Percentiles rank a stretch among this genome's conserved stretches.
phyloP scores from a whole-genome alignment of 1,140 invertebrate species.

The Drosophila repletoides region DNA sequence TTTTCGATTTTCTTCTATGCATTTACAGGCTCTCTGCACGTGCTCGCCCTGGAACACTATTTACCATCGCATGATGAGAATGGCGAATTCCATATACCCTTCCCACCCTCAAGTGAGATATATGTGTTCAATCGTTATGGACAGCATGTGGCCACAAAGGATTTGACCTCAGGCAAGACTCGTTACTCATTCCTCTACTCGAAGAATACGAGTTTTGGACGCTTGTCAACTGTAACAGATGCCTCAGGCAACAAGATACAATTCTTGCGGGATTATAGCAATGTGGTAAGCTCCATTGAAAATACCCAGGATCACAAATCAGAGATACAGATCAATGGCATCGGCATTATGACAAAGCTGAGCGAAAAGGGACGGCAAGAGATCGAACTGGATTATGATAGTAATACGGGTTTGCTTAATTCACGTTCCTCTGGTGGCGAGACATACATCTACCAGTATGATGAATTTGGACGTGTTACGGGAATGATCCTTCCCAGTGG shows the following conservation, averaged over 20 bases:
- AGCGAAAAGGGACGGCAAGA: slow-evolving; percentile 91
- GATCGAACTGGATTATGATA: slow-evolving; percentile 93
- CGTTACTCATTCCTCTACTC: slow-evolving; percentile 97
- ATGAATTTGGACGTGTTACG: slow-evolving; percentile 91
- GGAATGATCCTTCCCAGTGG: slow-evolving; percentile 94
- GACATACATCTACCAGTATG: slow-evolving; percentile 95
- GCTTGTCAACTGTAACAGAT: slow-evolving; percentile 95
- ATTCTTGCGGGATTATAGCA: slow-evolving; percentile 94
- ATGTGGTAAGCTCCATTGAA: slow-evolving; percentile 95
- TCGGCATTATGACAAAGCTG: slow-evolving; percentile 92
- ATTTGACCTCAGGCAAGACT: slow-evolving; percentile 94
- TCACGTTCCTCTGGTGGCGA: slow-evolving; percentile 92
- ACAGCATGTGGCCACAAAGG: slow-evolving; percentile 96
- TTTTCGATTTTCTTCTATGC: background rate
- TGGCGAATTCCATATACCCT: slow-evolving; percentile 96
- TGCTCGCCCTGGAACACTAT: slow-evolving; percentile 94
- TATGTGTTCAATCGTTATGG: slow-evolving; percentile 98
- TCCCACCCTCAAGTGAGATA: slow-evolving; percentile 94
- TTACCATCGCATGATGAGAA: slow-evolving; percentile 94
- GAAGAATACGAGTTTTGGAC: slow-evolving; percentile 97
- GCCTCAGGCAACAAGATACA: slow-evolving; percentile 96
- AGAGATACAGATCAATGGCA: slow-evolving; percentile 92
- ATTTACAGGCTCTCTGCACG: slow-evolving; percentile 88
- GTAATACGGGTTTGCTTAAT: slow-evolving; percentile 90
- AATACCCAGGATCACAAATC: slow-evolving; percentile 96